Evolutionary conservation across 1,140 invertebrate genomes (phyloP), one percentile per base, ranked within the genome.

Genomic region (Procambarus clarkii): DNA sequence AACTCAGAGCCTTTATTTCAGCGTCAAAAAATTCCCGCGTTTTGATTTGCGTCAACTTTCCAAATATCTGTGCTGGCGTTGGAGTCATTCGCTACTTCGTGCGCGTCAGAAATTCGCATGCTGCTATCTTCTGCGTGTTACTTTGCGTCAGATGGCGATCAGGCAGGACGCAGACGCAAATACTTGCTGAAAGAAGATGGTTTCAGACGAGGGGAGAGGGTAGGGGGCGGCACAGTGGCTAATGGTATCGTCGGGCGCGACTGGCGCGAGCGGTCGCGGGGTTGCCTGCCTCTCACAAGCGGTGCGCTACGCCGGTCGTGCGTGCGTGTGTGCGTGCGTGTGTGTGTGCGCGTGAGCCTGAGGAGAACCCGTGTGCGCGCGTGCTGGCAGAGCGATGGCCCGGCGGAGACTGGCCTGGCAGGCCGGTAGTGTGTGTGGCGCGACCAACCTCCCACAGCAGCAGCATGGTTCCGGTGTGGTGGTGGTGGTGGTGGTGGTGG

Each of bases 341-440:
- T 24, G 80, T 44, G 80, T 8, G 21, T 69, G 58, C 21, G 81
- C 46, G 82, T 15, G 82, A 44, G 58, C 3, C 13, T 21, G 21
- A 34, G 44, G 21, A 34, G 64, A 69, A 21, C n/a, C 7, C 69
- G 24, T 24, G 69, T 34, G n/a, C 34, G 64, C 82, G 64, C 82
- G 82, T 84, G 82, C 82, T 48, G 54, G 44, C 82, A 21, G 45
- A 58, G 15, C 64, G 82, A 69, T 84, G 82, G 82, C 82, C 82
- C 9, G 13, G 24, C 80, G 45, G 80, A 13, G 50, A 83, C 80
- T 83, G 34, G 60, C 80, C 80, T 69, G 64, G 64, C 34, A 34
- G 0, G 64, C 18, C 21, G 11, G 11, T 18, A 3, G 13, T 69
- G 11, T 18, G 3, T 1, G 2, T 18, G 64, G 64, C 64, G 18